Evolutionary conservation across 1,140 invertebrate species (phyloP), one percentile per base, ranked within the genome.

Genomic region (Triops longicaudatus): DNA sequence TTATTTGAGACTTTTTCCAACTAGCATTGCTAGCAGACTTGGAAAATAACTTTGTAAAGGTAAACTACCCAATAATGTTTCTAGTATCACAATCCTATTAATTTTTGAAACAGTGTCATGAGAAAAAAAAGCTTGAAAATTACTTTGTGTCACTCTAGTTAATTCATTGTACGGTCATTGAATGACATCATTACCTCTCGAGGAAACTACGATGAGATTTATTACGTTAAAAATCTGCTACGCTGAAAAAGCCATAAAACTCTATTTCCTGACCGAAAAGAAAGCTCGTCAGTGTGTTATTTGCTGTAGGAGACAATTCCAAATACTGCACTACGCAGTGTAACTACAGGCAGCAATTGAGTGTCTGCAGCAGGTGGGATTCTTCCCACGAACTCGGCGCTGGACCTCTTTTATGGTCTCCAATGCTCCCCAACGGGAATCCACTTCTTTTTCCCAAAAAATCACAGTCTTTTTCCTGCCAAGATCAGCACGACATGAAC

Each of bases 321-420:
- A 17, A 63, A 63, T 63, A 63, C 31, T 37, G 31, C 7, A 37
- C 31, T 37, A 7, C 50, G 17, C 22, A 14, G 0, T 63, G 50
- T 17, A 63, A 63, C 50, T 22, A 22, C 50, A 63, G 50, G 50
- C 50, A 63, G 50, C 50, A 63, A 63, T 63, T 63, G 50, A 63
- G 50, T 63, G 50, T 22, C n/a, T 63, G 6, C 50, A 17, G 50
- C 50, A 63, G 50, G 50, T 63, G 14, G 50, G 50, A 63, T 22
- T 22, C n/a, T 63, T 63, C 50, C 50, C 50, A 63, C 44, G 44
- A 63, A 63, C 22, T 14, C 44, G 6, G 44, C 44, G 14, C 44
- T 63, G 44, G 44, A 63, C 44, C 44, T 63, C 22, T 22, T 22
- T 22, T 22, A 63, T 63, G 22, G 22, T 63, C 14, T 22, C 14